phyloP scores from a whole-genome alignment of 2,797 vertebrate genomes.

The Petrocephalus sullivani region DNA sequence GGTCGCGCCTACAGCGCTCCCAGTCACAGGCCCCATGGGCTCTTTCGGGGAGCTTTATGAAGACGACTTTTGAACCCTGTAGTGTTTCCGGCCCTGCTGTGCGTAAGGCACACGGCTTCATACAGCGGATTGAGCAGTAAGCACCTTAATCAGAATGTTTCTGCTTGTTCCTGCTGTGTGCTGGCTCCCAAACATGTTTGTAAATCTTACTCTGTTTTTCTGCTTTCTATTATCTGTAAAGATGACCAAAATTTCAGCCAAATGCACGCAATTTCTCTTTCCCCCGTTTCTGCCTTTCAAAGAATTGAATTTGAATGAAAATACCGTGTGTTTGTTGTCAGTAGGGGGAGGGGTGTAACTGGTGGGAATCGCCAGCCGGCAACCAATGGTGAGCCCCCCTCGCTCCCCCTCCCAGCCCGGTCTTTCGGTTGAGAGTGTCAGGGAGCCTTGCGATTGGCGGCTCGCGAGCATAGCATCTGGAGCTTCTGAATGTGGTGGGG shows the following conservation, averaged over 20 bases:
- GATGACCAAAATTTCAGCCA: background rate
- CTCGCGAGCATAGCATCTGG: slow-evolving; percentile 39
- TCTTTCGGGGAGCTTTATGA: background rate
- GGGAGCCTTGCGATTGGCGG: slow-evolving; percentile 53
- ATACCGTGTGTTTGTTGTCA: slow-evolving; percentile 63
- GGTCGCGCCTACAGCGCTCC: background rate
- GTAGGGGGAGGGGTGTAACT: slow-evolving; percentile 56
- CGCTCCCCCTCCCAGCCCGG: slow-evolving; percentile 24
- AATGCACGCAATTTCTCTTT: background rate
- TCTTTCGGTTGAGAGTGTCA: slow-evolving; percentile 31
- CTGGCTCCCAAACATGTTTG: background rate
- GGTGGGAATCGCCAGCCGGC: slow-evolving; percentile 43
- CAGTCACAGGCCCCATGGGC: background rate
- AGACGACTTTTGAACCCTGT: background rate
- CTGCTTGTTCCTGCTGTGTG: background rate
- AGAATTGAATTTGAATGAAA: slow-evolving; percentile 73
- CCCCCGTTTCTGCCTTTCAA: slow-evolving; percentile 50
- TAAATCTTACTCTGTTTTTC: background rate
- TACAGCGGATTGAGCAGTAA: background rate
- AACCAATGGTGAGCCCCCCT: slow-evolving; percentile 51
- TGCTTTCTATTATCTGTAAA: background rate
- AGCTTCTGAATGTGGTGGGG: slow-evolving; percentile 41
- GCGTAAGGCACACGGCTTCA: background rate
- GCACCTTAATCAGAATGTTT: background rate
- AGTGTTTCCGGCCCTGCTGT: background rate